A percentile compares a stretch with the other conserved stretches of the same genome.
Conservation (phyloP, 2,888 invertebrate genomes). For the Andrena praecox region DNA sequence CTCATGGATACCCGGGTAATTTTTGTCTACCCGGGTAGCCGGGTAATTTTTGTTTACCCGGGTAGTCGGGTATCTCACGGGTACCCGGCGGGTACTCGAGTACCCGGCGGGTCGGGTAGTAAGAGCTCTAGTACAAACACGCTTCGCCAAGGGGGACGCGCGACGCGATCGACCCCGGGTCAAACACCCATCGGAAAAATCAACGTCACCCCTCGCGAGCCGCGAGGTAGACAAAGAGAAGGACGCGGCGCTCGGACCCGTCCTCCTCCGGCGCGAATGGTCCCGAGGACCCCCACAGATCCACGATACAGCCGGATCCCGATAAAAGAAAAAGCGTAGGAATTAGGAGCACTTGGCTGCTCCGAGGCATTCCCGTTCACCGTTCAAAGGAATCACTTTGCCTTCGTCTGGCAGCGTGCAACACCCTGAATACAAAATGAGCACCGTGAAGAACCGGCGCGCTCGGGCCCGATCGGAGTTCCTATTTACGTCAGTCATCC, state of each 20-base stretch:
- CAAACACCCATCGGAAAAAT: not conserved
- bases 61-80: no score
- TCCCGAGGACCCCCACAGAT: slow-evolving; percentile 50
- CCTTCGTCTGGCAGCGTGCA: slow-evolving; percentile 71
- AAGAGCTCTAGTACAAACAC: not conserved
- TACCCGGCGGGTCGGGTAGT: no score
- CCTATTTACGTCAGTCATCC: slow-evolving; percentile 80
- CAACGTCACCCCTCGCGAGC: not conserved
- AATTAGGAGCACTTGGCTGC: slow-evolving; percentile 72
- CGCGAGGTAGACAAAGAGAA: not conserved
- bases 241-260: not conserved
- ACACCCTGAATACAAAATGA: slow-evolving; percentile 78
- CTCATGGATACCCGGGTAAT: no score
- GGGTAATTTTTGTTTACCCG: no score
- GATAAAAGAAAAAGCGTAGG: slow-evolving; percentile 65
- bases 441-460: slow-evolving; percentile 75
- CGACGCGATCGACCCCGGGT: not conserved
- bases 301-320: slow-evolving; percentile 53
- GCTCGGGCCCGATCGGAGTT: slow-evolving; percentile 70
- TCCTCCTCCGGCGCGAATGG: not conserved
- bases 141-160: no score
- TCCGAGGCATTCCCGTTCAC: slow-evolving; percentile 64
- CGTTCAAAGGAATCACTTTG: slow-evolving; percentile 77
- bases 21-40: no score
- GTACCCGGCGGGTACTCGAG: no score